phyloP scores from a whole-genome alignment of 2,888 invertebrate genomes.

The Allophyes oxyacanthae region DNA sequence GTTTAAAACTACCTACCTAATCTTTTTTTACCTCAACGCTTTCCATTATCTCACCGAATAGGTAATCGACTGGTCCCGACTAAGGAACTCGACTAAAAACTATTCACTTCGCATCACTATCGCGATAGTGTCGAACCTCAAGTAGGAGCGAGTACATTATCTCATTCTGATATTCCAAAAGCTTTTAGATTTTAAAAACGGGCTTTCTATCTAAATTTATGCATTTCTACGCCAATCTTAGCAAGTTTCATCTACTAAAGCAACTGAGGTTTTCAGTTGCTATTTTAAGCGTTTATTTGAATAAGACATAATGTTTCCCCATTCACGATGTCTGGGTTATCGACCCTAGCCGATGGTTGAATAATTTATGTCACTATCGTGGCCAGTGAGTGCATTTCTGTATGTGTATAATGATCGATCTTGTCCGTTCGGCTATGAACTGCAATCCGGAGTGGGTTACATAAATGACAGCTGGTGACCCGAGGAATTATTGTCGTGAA shows the following conservation, averaged over 20 bases:
- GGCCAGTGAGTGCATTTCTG: slow-evolving; percentile 58
- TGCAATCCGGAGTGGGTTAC: slow-evolving; percentile 15
- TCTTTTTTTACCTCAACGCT: background rate
- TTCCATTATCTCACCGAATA: slow-evolving; percentile 39
- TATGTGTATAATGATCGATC: slow-evolving; percentile 43
- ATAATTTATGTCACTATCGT: slow-evolving; percentile 74
- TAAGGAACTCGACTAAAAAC: slow-evolving; percentile 45
- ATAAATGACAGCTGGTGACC: slow-evolving; percentile 35
- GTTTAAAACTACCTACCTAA: no score
- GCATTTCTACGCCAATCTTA: slow-evolving; percentile 60
- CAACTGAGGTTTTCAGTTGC: slow-evolving; percentile 57
- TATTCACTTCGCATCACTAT: slow-evolving; percentile 48
- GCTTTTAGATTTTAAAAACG: slow-evolving; percentile 57
- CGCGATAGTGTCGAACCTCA: slow-evolving; percentile 35
- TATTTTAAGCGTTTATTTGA: slow-evolving; percentile 66
- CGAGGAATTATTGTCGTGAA: slow-evolving; percentile 5
- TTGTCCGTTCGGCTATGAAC: slow-evolving; percentile 22
- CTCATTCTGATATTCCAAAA: slow-evolving; percentile 51
- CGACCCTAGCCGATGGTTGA: slow-evolving; percentile 71
- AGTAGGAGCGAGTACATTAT: slow-evolving; percentile 42
- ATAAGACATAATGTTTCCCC: slow-evolving; percentile 65
- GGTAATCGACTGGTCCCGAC: slow-evolving; percentile 24
- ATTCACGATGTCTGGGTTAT: slow-evolving; percentile 72
- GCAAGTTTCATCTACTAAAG: slow-evolving; percentile 53
- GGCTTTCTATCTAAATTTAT: slow-evolving; percentile 62